Evolutionary conservation across 2,888 invertebrate species (phyloP).

Genomic region (Unio pictorum): DNA sequence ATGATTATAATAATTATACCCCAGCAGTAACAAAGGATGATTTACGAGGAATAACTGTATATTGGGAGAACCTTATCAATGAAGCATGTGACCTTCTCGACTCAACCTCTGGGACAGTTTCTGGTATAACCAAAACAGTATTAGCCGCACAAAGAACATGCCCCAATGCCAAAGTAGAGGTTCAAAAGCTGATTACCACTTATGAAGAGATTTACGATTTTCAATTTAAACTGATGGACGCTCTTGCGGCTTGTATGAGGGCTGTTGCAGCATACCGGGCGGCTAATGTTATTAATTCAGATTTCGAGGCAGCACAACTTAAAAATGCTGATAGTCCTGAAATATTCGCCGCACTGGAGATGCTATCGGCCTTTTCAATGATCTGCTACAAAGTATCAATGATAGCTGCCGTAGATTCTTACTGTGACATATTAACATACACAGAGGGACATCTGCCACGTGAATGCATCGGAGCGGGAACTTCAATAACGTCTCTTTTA

Average conservation of each 20-base stretch:
- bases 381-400: not conserved
- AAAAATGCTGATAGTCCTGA: not conserved
- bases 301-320: not conserved
- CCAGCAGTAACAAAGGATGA: not conserved
- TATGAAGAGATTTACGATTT: constrained; percentile 6
- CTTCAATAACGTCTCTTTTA: not conserved
- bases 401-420: not conserved
- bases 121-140: too few relatives aligned
- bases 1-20: not conserved
- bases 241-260: constrained; percentile 1
- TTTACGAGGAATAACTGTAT: not conserved
- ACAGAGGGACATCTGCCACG: constrained; percentile 1
- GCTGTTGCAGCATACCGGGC: not conserved
- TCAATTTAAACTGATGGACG: constrained; percentile 4
- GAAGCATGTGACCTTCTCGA: too few relatives aligned
- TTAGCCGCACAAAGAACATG: not conserved
- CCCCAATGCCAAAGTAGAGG: not conserved
- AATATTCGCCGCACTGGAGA: not conserved
- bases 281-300: constrained; percentile 1
- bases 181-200: not conserved
- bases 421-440: constrained; percentile 3
- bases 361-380: constrained; percentile 2
- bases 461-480: not conserved
- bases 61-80: constrained; percentile 1
- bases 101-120: too few relatives aligned